Conservation (phyloP, 2,888 invertebrate genomes). For the Spilosoma lubricipeda region DNA sequence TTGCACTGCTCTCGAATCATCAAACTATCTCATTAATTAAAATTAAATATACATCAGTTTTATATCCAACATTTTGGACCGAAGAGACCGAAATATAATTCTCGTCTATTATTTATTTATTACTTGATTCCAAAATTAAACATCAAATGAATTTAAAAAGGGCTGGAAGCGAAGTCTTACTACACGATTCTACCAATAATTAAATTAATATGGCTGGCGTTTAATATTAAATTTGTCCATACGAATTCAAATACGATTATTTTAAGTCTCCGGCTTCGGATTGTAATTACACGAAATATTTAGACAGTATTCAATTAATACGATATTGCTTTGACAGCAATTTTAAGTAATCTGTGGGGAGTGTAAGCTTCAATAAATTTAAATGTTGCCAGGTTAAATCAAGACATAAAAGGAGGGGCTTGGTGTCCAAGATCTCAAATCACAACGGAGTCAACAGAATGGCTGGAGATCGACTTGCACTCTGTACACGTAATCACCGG, state of each 20-base stretch:
- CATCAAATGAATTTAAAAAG: background rate
- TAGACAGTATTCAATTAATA: background rate
- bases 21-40: conserved; percentile 8
- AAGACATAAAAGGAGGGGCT: conserved; percentile 94
- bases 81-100: background rate
- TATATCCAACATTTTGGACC: background rate
- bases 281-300: background rate
- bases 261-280: background rate
- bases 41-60: background rate
- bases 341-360: background rate
- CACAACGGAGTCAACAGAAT: conserved; percentile 91
- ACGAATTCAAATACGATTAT: background rate
- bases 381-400: conserved; percentile 89
- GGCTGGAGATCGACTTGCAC: conserved; percentile 93
- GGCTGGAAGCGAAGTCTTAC: background rate
- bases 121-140: background rate
- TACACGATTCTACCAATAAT: background rate
- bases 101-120: background rate
- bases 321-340: background rate
- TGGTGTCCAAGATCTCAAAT: conserved; percentile 96
- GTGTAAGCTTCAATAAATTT: background rate
- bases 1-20: background rate
- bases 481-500: conserved; percentile 93
- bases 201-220: too few species aligned
- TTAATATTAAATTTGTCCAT: background rate